A percentile compares a stretch with the other conserved stretches of the same genome.
phyloP scores from a whole-genome alignment of 2,888 invertebrate species.

The Elegia similella region DNA sequence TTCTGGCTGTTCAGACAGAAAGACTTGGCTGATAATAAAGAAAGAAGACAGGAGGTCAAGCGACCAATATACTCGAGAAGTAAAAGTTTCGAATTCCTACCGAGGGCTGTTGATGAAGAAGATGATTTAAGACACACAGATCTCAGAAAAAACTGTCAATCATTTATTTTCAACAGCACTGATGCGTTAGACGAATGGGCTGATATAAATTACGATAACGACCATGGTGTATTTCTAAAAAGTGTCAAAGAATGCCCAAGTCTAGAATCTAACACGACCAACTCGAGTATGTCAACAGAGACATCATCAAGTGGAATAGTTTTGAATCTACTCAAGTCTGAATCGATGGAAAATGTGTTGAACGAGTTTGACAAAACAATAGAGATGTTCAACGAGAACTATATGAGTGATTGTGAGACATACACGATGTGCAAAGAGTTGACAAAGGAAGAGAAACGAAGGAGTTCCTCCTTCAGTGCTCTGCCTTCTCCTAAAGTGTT shows the following conservation, averaged over 20 bases:
- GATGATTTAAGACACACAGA: conserved; percentile 33
- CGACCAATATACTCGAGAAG: conserved; percentile 56
- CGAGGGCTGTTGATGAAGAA: conserved; percentile 58
- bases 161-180: conserved; percentile 57
- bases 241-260: conserved; percentile 57
- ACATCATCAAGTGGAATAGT: conserved; percentile 62
- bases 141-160: conserved; percentile 46
- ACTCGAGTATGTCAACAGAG: conserved; percentile 58
- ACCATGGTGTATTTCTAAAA: conserved; percentile 58
- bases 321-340: conserved; percentile 55
- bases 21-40: conserved; percentile 41
- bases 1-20: conserved; percentile 63
- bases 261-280: conserved; percentile 51
- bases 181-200: conserved; percentile 64
- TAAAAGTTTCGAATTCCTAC: conserved; percentile 74
- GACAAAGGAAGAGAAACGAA: conserved; percentile 51
- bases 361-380: conserved; percentile 68
- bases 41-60: conserved; percentile 45
- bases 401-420: conserved; percentile 70
- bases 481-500: conserved; percentile 66
- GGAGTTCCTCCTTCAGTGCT: conserved; percentile 62
- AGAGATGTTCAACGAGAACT: conserved; percentile 70
- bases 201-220: conserved; percentile 62
- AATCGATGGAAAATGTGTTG: conserved; percentile 63
- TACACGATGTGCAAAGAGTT: conserved; percentile 56